Evolutionary conservation across 2,797 vertebrate genomes (phyloP), one percentile per base, ranked within the genome.

Genomic region (Diplodus sargus): DNA sequence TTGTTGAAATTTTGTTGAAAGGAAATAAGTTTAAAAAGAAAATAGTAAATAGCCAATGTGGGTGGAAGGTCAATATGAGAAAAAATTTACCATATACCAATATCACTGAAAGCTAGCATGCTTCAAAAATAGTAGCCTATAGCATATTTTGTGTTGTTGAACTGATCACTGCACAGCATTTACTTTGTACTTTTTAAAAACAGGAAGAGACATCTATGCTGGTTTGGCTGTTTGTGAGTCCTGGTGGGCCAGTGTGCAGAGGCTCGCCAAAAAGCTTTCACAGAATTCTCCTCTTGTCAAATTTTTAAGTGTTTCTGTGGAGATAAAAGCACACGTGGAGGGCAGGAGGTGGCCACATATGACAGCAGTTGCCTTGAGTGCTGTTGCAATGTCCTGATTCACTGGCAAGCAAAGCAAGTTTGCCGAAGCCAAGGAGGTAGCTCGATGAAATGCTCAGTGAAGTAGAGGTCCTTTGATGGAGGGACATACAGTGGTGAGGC

Each of bases 31-130:
- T 49, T 16, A 54, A 70, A 48, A 22, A 34, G 43, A 18, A 63
- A 25, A 54, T 59, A 48, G 39, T 22, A 43, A 65, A 16, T 11
- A 58, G 54, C 51, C 45, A 20, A 11, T 0, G 60, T 75, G n/a
- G 58, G 51, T 61, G 71, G 22, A 59, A 76, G 30, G 62, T 74
- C 73, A 22, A 13, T 28, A 59, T 60, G 15, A 72, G 28, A 15
- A 30, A 7, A 68, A 54, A 67, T 6, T 60, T 51, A 53, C 12
- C 64, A 17, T 30, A 20, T 54, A 58, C 8, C 22, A 49, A 20
- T 15, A 53, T 23, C 25, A 57, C 3, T 47, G 18, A 48, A 16
- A 45, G 42, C n/a, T n/a, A 15, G 15, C 25, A 22, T 11, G 3
- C 2, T 30, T 28, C 13, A 71, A 42, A 20, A 49, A 49, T 39